Evolutionary conservation across 92 coral and sea anemone species (phyloP).

Genomic region (Montipora capitata): DNA sequence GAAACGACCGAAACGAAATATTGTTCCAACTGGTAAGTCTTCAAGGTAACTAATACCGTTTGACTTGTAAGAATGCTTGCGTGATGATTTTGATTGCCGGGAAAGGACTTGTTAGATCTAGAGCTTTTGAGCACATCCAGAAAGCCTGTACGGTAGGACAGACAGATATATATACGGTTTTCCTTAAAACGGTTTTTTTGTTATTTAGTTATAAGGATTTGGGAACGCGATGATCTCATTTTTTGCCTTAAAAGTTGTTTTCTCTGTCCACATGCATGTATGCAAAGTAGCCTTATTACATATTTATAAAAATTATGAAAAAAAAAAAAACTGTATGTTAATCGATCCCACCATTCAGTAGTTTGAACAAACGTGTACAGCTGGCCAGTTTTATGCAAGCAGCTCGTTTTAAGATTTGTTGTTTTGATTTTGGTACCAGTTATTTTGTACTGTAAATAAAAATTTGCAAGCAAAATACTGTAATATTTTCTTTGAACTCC

Average conservation of each 20-base stretch:
- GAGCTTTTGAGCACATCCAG: not conserved
- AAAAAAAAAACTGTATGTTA: not conserved
- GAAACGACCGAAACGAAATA: conserved; percentile 39
- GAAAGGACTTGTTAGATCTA: not conserved
- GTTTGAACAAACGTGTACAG: conserved; percentile 2
- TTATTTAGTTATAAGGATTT: too few relatives aligned
- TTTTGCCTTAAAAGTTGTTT: too few relatives aligned
- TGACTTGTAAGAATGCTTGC: not conserved
- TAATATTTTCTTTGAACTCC: too few relatives aligned
- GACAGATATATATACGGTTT: too few relatives aligned
- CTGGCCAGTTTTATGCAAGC: conserved; percentile 1
- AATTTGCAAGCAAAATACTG: not conserved
- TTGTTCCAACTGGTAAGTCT: conserved; percentile 71
- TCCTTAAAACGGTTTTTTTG: too few relatives aligned
- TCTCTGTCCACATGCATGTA: too few relatives aligned
- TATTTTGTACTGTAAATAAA: not conserved
- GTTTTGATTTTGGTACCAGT: not conserved
- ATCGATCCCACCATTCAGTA: not conserved
- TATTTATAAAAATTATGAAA: not conserved
- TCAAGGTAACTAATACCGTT: not conserved
- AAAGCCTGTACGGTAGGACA: too few relatives aligned
- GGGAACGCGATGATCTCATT: too few relatives aligned
- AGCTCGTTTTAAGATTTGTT: not conserved
- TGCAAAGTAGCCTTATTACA: too few relatives aligned
- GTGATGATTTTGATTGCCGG: not conserved